These are phyloP conservation scores for Dermatemys mawii DNA, from an alignment of 2,113 vertebrate species.

Conservation along the genomic window DNA sequence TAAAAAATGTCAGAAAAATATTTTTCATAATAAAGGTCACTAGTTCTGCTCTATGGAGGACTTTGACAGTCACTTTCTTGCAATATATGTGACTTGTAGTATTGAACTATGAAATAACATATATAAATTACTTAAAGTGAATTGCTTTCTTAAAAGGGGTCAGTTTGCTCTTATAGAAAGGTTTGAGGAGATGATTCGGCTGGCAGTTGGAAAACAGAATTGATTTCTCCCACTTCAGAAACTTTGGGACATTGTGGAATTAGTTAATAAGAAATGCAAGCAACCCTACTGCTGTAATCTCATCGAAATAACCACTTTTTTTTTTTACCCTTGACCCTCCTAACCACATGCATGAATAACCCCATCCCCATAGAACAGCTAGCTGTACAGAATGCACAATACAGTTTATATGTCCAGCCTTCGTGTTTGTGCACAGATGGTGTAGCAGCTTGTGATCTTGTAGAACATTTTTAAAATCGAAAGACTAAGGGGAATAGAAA, in stretches of 20 bases:
- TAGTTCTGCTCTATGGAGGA: background rate
- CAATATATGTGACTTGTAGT: background rate
- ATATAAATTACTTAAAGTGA: background rate
- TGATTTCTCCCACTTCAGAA: background rate
- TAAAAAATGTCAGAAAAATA: background rate
- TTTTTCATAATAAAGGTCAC: background rate
- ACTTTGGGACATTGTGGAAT: background rate
- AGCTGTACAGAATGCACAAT: background rate
- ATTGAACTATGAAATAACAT: background rate
- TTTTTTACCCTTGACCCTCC: background rate
- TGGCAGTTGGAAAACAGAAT: background rate
- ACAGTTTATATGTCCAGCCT: background rate
- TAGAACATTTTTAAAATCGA: background rate
- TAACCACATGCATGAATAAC: background rate
- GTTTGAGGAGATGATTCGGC: background rate
- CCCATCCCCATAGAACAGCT: background rate
- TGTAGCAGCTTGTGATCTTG: background rate
- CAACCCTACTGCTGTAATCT: background rate
- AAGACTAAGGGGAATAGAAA: background rate
- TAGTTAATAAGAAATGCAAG: background rate
- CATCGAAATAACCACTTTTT: background rate
- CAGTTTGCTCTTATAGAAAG: background rate
- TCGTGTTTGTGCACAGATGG: background rate
- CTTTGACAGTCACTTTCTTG: background rate
- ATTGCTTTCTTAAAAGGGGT: accelerated